These are phyloP conservation scores for Tokudaia tokunoshimensis DNA, from an alignment of 2,797 vertebrate species.

Conservation along the genomic window DNA sequence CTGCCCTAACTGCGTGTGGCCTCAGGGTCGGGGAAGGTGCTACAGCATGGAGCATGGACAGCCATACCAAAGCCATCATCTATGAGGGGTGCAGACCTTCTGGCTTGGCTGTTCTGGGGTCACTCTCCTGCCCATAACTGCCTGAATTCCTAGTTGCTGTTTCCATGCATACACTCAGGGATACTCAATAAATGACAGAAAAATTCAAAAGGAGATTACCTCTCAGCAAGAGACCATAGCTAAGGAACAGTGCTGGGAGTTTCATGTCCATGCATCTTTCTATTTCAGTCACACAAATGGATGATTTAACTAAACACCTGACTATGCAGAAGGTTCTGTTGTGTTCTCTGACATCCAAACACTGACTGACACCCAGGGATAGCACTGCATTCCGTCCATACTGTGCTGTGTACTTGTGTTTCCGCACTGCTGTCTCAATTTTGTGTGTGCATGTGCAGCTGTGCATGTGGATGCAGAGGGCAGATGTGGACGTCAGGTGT, in stretches of 20 bases:
- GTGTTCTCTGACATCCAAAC: background rate
- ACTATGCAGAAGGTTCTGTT: background rate
- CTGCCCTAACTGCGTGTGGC: background rate
- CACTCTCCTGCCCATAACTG: background rate
- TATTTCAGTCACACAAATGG: background rate
- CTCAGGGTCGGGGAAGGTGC: background rate
- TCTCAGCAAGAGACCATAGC: background rate
- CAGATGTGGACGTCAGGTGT: background rate
- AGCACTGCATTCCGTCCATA: background rate
- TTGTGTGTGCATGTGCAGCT: too few relatives aligned
- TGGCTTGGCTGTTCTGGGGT: background rate
- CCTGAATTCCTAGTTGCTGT: background rate
- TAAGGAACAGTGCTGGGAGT: too few relatives aligned
- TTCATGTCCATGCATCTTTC: background rate
- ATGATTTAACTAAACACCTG: background rate
- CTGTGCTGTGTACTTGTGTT: background rate
- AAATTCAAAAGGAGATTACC: background rate
- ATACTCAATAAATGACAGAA: background rate
- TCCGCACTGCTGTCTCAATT: background rate
- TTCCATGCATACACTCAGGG: background rate
- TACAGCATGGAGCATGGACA: background rate
- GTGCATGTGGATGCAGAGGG: background rate
- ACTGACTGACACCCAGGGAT: background rate
- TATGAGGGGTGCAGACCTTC: background rate
- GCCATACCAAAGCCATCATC: background rate